A percentile compares a stretch with the other conserved stretches of the same genome.
Conservation (phyloP, 2,113 vertebrate species). For the Aramus guarauna region DNA sequence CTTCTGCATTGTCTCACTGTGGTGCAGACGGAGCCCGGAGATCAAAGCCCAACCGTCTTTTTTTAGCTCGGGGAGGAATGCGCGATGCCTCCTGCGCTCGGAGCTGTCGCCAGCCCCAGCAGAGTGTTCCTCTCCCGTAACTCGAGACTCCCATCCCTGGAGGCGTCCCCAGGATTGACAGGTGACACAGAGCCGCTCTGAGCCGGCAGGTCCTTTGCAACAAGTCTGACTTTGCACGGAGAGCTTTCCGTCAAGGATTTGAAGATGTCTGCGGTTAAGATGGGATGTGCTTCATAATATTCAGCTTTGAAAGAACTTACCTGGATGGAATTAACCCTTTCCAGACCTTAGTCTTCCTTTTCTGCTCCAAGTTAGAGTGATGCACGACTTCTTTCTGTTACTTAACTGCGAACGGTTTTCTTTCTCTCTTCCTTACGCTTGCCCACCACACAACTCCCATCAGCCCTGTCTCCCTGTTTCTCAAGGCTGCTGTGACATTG, state of each 20-base stretch:
- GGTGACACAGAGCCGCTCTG: slow-evolving; percentile 35
- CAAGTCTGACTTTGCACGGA: slow-evolving; percentile 46
- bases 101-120: slow-evolving; percentile 35
- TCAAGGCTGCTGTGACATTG: accelerated
- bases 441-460: accelerated
- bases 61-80: slow-evolving; percentile 46
- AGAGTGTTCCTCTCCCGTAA: not conserved
- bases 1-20: slow-evolving; percentile 36
- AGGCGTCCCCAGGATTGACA: not conserved
- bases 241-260: not conserved
- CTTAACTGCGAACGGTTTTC: accelerated
- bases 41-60: slow-evolving; percentile 43
- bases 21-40: slow-evolving; percentile 38
- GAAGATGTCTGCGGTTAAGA: slow-evolving; percentile 37
- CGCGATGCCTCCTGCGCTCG: not conserved
- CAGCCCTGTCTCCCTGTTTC: accelerated
- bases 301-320: not conserved
- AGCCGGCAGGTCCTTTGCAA: not conserved
- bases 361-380: not conserved
- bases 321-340: slow-evolving; percentile 41
- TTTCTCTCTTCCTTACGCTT: accelerated
- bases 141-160: not conserved
- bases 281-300: not conserved
- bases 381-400: accelerated
- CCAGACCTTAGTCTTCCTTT: not conserved